phyloP scores from a whole-genome alignment of 2,888 invertebrate genomes.

The Apamea crenata region DNA sequence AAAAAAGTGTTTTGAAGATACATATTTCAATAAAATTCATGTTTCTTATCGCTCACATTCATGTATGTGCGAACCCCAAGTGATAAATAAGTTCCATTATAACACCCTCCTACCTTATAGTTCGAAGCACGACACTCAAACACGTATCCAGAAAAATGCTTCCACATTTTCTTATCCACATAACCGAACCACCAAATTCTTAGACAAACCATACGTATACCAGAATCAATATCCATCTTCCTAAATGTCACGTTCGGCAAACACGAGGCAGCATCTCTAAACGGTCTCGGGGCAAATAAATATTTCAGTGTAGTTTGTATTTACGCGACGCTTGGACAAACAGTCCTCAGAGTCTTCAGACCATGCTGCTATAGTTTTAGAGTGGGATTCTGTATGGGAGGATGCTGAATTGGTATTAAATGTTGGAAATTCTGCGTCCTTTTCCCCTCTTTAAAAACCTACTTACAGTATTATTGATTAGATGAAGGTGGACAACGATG shows the following conservation, averaged over 20 bases:
- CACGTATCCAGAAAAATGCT: conserved; percentile 61
- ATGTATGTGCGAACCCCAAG: conserved; percentile 5
- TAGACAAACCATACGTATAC: conserved; percentile 65
- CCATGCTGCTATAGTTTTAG: conserved; percentile 64
- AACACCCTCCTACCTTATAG: conserved; percentile 56
- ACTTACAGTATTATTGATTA: not conserved
- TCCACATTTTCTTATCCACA: conserved; percentile 62
- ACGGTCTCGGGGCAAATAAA: conserved; percentile 73
- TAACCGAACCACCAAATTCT: conserved; percentile 64
- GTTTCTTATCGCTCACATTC: not conserved
- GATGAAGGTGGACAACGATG: not conserved
- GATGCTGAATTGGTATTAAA: conserved; percentile 47
- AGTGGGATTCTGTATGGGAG: conserved; percentile 23
- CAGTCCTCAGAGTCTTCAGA: conserved; percentile 54
- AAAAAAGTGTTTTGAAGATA: not conserved
- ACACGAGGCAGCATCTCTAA: conserved; percentile 70
- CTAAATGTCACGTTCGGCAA: conserved; percentile 76
- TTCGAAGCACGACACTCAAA: conserved; percentile 52
- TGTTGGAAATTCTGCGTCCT: not conserved
- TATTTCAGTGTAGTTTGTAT: conserved; percentile 74
- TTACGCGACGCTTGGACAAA: conserved; percentile 69
- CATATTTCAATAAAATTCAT: conserved; percentile 3
- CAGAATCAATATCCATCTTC: conserved; percentile 70
- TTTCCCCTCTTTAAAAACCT: no score
- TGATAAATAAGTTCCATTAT: conserved; percentile 54